Base-by-base conservation (phyloP, 2,888 invertebrate genomes). In the Cryptocephalus primarius region DNA sequence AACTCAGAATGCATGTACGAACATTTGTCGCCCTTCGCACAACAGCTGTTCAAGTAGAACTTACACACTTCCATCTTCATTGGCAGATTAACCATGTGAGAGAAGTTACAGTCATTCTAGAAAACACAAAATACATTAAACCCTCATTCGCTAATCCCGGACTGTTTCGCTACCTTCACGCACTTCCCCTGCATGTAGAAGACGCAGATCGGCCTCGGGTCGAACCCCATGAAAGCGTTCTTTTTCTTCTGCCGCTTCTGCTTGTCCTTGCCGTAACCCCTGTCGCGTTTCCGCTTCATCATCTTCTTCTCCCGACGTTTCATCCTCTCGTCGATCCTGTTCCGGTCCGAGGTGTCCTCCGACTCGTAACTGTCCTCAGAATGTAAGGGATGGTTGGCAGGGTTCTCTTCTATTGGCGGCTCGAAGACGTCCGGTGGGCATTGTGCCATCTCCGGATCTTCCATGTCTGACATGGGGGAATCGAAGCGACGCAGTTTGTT, bases 1-100 rank as follows among this genome's bases (percentile, higher is more conserved):
- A 94, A 96, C 69, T 95, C 94, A 61, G 87, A 82, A 73, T 96
- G 96, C 88, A 96, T 88, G 66, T 92, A 97, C 13, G 90, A 77
- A 73, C 96, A 97, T 71, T 91, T 89, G 59, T 93, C 93, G 61
- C 90, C 83, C 73, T 95, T 96, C 45, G 89, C 87, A 73, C 96
- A 96, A 68, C 90, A 90, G 57, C 92, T 92, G 83, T 88, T 89
- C 49, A 95, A 72, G 73, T 95, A 96, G 72, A 94, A 96, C 73
- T 95, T 96, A 72, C 96, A 97, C 2, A 95, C 72, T 70, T 96
- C 96, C 76, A 88, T 79, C 73, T 93, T 93, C 57, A 90, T 81
- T 1, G 86, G 86, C 40, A 84, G 85, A 44, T 80, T 73, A 41
- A 82, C 83, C 61, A 88, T 85, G 65, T 96, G 95, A 11, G 88